Percentiles rank a stretch among this genome's conserved stretches.
Evolutionary conservation across 1,140 invertebrate genomes (phyloP).

Genomic region (Pachyrhynchus sulphureomaculatus): DNA sequence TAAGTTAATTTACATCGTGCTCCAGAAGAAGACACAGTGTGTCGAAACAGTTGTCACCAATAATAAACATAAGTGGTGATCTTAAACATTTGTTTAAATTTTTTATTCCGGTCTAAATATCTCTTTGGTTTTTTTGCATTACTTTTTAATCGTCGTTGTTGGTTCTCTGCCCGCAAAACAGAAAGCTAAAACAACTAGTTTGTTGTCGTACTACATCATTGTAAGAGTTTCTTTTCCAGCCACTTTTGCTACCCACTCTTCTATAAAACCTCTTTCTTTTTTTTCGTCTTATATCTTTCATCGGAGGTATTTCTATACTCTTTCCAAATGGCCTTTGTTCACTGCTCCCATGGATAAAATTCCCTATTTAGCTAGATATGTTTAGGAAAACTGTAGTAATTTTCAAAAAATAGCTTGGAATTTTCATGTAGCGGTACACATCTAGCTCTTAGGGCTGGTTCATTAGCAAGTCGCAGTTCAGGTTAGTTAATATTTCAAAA

Average conservation of each 20-base stretch:
- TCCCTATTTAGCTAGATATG: conserved; percentile 30
- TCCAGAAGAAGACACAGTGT: too few species aligned
- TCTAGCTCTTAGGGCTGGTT: conserved; percentile 34
- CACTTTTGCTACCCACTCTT: background rate
- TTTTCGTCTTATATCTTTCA: conserved; percentile 4
- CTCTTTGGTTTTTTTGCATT: conserved; percentile 11
- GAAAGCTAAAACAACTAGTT: conserved; percentile 10
- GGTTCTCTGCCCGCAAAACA: conserved; percentile 14
- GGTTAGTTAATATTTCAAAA: conserved; percentile 29
- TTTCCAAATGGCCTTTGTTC: conserved; percentile 28
- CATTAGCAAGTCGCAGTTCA: background rate
- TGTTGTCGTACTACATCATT: conserved; percentile 30
- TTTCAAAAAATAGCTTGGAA: conserved; percentile 34
- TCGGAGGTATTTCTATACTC: conserved; percentile 11
- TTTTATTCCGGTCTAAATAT: conserved; percentile 12
- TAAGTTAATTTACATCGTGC: too few species aligned
- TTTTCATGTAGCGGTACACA: conserved; percentile 29
- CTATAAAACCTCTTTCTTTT: too few species aligned
- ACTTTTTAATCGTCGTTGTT: background rate
- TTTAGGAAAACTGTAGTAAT: conserved; percentile 24
- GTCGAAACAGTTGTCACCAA: too few species aligned
- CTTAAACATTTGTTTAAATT: too few species aligned
- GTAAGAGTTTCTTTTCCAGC: conserved; percentile 13
- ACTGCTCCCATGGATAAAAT: conserved; percentile 35
- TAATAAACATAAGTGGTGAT: too few species aligned